Base-by-base conservation (phyloP, 2,888 invertebrate genomes). In the Julus scanicus region DNA sequence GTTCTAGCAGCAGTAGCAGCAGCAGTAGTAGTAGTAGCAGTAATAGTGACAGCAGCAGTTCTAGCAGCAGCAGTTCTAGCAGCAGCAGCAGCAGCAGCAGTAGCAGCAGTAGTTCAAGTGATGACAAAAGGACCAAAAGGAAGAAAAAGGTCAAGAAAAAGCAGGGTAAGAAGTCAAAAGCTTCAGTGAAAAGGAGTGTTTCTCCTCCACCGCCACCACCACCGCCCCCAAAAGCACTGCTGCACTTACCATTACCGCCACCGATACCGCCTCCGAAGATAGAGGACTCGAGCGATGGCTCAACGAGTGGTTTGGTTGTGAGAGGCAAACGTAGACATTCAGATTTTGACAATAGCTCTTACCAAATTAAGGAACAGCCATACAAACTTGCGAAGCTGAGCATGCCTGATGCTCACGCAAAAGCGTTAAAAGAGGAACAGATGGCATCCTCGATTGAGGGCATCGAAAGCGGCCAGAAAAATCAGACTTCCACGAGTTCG, bases 1-100 rank as follows among this genome's bases (percentile, higher is more conserved):
- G 49, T 37, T 57, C 48, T n/a, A 40, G 86, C 40, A 85, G 85
- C 17, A 85, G 86, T 15, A 57, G 53, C 40, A 86, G 86, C 44
- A 49, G 48, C 63, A 87, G 87, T 17, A 80, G 57, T n/a, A 88
- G 88, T 57, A 53, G 63, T 86, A 63, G 71, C 6, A 88, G 40
- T 49, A 86, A 71, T 8, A 48, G 85, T 40, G 63, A 71, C 37
- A 63, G 53, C 4, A 40, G 40, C 40, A 63, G 57, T 20, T 86
- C 86, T 63, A 63, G 86, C 20, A 88, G 88, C 37, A 86, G 86
- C n/a, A 86, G 84, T 8, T 49, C 84, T 17, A 87, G 87, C 11
- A 57, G 87, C 13, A 37, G 53, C 48, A 57, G 57, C 48, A 87
- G 87, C 20, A 87, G 87, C 48, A 80, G 83, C 20, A 87, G 87